Conservation (phyloP, 2,797 vertebrate species). For the Sebastes matsubarae region DNA sequence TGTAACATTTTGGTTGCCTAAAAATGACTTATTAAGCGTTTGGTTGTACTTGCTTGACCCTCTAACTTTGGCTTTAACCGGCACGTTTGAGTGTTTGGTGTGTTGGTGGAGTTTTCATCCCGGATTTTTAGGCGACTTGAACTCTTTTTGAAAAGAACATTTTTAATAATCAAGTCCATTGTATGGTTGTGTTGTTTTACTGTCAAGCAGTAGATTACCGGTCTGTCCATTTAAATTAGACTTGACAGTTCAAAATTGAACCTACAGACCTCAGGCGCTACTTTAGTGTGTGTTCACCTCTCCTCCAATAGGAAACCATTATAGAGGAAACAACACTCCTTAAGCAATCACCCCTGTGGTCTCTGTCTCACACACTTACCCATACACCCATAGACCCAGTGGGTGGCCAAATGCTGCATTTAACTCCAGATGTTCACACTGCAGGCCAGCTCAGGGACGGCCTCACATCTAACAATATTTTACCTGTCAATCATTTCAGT, state of each 20-base stretch:
- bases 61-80: accelerated
- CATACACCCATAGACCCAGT: constrained; percentile 22
- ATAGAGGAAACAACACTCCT: background rate
- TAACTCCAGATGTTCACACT: constrained; percentile 62
- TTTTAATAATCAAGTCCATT: background rate
- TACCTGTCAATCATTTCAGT: constrained; percentile 53
- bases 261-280: background rate
- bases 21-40: too few species aligned
- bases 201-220: background rate
- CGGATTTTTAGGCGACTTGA: background rate
- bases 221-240: background rate
- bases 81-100: background rate
- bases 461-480: constrained; percentile 29
- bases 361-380: background rate
- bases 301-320: background rate
- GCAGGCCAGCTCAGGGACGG: background rate
- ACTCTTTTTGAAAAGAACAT: background rate
- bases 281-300: background rate
- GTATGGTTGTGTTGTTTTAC: background rate
- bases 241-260: background rate
- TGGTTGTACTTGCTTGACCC: too few species aligned
- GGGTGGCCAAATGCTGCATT: constrained; percentile 56
- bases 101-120: background rate
- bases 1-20: too few species aligned
- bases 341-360: background rate